A percentile compares a stretch with the other conserved stretches of the same genome.
Evolutionary conservation across 2,888 invertebrate species (phyloP).

Genomic region (Eupithecia abbreviata): DNA sequence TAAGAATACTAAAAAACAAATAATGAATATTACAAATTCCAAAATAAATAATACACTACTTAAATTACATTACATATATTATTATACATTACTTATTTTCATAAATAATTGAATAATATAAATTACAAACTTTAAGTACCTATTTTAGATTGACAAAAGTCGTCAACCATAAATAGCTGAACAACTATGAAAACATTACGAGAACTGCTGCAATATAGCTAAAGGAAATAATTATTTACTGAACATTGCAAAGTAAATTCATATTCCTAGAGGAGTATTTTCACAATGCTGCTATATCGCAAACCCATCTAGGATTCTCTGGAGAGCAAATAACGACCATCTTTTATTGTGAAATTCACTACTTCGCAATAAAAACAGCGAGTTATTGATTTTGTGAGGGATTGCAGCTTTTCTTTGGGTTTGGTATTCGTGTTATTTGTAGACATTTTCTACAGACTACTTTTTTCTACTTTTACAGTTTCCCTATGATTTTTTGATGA

Average conservation of each 20-base stretch:
- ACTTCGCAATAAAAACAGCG: slow-evolving; percentile 37
- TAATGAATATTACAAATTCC: no score
- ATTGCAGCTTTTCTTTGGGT: slow-evolving; percentile 28
- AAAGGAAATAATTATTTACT: no score
- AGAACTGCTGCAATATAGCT: no score
- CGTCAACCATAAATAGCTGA: background rate
- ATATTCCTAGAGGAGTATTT: slow-evolving; percentile 17
- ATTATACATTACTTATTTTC: no score
- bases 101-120: background rate
- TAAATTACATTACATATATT: no score
- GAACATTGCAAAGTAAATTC: background rate
- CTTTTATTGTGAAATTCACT: slow-evolving; percentile 49
- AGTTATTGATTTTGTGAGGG: slow-evolving; percentile 36
- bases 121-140: background rate
- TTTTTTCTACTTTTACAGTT: background rate
- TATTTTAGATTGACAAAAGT: background rate
- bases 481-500: background rate
- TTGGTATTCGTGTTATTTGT: background rate
- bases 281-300: slow-evolving; percentile 22
- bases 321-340: slow-evolving; percentile 47
- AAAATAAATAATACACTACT: no score
- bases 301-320: slow-evolving; percentile 4
- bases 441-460: background rate
- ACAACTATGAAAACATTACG: no score
- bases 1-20: no score